phyloP scores from a whole-genome alignment of 2,888 invertebrate species.

The Hyles lineata region DNA sequence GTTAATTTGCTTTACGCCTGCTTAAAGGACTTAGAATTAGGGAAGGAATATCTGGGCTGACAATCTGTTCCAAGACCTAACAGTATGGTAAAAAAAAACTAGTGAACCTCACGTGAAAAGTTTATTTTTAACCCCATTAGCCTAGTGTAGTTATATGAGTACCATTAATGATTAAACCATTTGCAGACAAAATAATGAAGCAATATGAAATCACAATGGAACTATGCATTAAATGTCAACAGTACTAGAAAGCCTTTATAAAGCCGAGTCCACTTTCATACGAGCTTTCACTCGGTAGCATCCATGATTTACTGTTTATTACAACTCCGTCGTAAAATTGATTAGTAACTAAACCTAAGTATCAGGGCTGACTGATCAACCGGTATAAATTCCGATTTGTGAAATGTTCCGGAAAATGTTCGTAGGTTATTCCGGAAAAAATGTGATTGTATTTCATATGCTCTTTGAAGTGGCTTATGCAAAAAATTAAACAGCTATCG shows the following conservation, averaged over 20 bases:
- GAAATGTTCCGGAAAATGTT: neutral
- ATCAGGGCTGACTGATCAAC: constrained; percentile 27
- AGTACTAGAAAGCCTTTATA: constrained; percentile 38
- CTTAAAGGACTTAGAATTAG: too few relatives aligned
- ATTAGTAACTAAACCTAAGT: constrained; percentile 47
- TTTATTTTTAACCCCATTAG: neutral
- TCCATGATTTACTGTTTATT: constrained; percentile 43
- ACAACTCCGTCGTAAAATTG: constrained; percentile 46
- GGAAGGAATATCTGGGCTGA: neutral
- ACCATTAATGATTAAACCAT: neutral
- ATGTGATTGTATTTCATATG: too few relatives aligned
- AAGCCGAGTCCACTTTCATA: constrained; percentile 39
- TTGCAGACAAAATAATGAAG: constrained; percentile 9
- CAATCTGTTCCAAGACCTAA: too few relatives aligned
- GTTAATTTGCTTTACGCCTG: too few relatives aligned
- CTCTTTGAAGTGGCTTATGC: too few relatives aligned
- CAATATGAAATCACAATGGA: neutral
- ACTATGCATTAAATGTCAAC: constrained; percentile 11
- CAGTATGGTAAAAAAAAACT: too few relatives aligned
- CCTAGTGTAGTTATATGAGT: neutral
- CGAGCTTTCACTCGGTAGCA: constrained; percentile 44
- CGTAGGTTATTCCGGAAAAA: neutral
- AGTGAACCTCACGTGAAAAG: too few relatives aligned
- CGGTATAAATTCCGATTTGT: neutral
- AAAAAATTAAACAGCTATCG: too few relatives aligned